These are phyloP conservation scores for Epinephelus moara DNA, from an alignment of 2,113 vertebrate genomes.

Conservation along the genomic window DNA sequence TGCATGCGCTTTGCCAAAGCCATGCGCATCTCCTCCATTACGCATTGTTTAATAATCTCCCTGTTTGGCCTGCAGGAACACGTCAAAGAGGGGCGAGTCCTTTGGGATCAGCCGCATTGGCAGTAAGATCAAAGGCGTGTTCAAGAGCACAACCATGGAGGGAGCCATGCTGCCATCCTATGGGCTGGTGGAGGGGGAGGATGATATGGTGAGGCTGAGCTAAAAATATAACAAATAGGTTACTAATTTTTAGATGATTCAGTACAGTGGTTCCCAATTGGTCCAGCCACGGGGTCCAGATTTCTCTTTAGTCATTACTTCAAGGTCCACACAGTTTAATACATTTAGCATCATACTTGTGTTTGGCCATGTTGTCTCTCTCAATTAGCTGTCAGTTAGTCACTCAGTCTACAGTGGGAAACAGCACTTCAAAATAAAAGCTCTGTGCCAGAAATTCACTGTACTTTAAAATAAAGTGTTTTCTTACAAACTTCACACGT, in stretches of 20 bases:
- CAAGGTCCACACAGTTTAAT: too few species aligned
- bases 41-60: conserved; percentile 22
- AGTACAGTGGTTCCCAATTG: too few species aligned
- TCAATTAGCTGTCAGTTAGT: too few species aligned
- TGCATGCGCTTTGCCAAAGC: conserved; percentile 61
- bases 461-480: too few species aligned
- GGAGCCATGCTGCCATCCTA: conserved; percentile 95
- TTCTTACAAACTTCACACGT: too few species aligned
- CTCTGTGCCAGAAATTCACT: too few species aligned
- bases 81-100: conserved; percentile 94
- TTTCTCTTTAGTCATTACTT: too few species aligned
- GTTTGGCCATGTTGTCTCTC: too few species aligned
- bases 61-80: conserved; percentile 84
- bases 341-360: too few species aligned
- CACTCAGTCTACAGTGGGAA: too few species aligned
- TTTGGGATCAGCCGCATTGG: conserved; percentile 97
- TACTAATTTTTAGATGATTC: neutral
- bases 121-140: conserved; percentile 97
- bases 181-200: conserved; percentile 92
- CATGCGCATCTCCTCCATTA: conserved; percentile 13
- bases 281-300: too few species aligned
- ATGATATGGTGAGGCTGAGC: conserved; percentile 89
- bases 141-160: conserved; percentile 98
- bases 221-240: neutral
- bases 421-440: too few species aligned